phyloP scores from a whole-genome alignment of 2,888 invertebrate genomes.

The Caenorhabditis zanzibari region DNA sequence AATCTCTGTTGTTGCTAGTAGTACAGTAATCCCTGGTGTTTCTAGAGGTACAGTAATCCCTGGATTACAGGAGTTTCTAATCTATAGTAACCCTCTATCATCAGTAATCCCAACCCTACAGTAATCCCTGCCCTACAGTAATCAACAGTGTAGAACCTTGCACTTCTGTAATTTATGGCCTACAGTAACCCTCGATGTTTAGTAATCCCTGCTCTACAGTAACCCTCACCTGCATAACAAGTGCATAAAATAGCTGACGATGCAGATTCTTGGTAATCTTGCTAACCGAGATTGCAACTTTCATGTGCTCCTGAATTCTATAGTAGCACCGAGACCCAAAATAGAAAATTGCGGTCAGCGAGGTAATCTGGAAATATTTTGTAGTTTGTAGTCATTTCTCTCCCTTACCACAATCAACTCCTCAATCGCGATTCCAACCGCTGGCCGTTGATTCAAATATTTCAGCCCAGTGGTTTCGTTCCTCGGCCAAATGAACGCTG shows the following conservation, averaged over 20 bases:
- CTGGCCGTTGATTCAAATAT: constrained; percentile 12
- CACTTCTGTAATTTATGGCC: neutral
- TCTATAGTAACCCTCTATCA: too few species aligned
- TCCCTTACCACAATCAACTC: constrained; percentile 32
- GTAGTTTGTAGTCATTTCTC: neutral
- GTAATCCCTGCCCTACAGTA: too few species aligned
- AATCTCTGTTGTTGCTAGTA: too few species aligned
- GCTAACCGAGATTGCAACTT: constrained; percentile 2
- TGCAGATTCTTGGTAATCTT: constrained; percentile 42
- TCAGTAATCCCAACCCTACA: too few species aligned
- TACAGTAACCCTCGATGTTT: neutral
- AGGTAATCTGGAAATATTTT: constrained; percentile 20
- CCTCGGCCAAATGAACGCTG: constrained; percentile 49
- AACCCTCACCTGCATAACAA: constrained; percentile 34
- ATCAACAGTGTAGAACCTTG: too few species aligned
- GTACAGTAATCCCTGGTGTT: too few species aligned
- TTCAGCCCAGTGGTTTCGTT: neutral
- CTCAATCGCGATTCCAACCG: constrained; percentile 35
- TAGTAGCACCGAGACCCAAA: constrained; percentile 48
- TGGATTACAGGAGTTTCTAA: too few species aligned
- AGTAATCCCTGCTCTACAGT: neutral
- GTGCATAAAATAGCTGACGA: constrained; percentile 45
- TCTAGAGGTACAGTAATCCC: too few species aligned
- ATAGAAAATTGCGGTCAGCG: constrained; percentile 35
- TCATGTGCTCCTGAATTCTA: constrained; percentile 31